Evolutionary conservation across 2,888 invertebrate species (phyloP).

Genomic region (Himalopsyche japonica): DNA sequence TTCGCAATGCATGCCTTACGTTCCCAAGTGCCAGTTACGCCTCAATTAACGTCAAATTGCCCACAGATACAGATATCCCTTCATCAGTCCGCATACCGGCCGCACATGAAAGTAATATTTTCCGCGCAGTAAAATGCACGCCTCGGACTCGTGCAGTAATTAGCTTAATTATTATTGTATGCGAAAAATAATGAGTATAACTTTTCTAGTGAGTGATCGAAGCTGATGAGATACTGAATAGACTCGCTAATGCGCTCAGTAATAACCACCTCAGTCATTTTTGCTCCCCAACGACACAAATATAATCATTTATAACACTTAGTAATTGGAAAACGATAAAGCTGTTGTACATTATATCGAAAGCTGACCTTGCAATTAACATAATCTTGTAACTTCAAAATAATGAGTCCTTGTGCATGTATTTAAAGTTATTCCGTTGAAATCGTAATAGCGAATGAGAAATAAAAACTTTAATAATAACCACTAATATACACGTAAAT

Average conservation of each 20-base stretch:
- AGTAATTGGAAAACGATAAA: background rate
- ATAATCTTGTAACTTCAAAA: background rate
- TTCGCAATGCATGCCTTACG: constrained; percentile 33
- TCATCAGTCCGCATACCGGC: constrained; percentile 24
- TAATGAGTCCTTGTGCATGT: background rate
- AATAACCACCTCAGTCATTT: background rate
- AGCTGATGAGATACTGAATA: constrained; percentile 7
- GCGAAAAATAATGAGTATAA: constrained; percentile 33
- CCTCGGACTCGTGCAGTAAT: constrained; percentile 23
- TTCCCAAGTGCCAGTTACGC: constrained; percentile 37
- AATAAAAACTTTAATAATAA: background rate
- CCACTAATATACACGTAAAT: no score
- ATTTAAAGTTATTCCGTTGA: background rate
- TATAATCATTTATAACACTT: background rate
- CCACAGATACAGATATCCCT: constrained; percentile 36
- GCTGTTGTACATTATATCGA: background rate
- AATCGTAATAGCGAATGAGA: background rate
- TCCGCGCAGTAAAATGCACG: constrained; percentile 20
- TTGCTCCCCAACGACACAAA: background rate
- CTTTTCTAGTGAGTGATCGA: constrained; percentile 42
- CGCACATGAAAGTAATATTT: constrained; percentile 25
- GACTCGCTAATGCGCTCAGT: constrained; percentile 6
- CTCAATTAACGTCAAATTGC: constrained; percentile 41
- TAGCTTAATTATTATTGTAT: constrained; percentile 37
- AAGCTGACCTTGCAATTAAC: background rate